Conservation (phyloP, 1,140 invertebrate species). For the Drosophila fuyamai region DNA sequence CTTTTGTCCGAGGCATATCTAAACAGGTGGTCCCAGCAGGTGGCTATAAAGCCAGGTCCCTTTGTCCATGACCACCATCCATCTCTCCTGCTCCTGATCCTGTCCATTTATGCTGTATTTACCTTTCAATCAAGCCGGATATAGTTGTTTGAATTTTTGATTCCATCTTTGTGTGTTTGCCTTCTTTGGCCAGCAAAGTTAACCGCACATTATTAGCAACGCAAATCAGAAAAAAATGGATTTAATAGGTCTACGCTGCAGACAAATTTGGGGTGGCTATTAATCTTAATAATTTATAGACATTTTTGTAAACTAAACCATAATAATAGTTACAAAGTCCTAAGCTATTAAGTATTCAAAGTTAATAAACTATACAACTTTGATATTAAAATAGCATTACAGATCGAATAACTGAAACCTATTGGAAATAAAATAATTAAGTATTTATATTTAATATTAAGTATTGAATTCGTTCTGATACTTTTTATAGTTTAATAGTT, state of each 20-base stretch:
- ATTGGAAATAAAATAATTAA: too few species aligned
- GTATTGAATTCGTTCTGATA: too few species aligned
- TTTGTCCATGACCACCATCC: slow-evolving; percentile 37
- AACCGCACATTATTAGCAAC: slow-evolving; percentile 66
- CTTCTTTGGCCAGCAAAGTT: slow-evolving; percentile 58
- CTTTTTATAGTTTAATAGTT: too few species aligned
- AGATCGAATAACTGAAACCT: too few species aligned
- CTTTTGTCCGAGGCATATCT: slow-evolving; percentile 70
- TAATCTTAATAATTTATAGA: background rate
- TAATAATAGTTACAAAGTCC: too few species aligned
- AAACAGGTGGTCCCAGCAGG: slow-evolving; percentile 82
- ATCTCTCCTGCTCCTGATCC: background rate
- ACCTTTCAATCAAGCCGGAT: slow-evolving; percentile 75
- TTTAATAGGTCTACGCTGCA: background rate
- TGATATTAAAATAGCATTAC: too few species aligned
- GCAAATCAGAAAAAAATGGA: background rate
- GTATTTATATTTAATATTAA: too few species aligned
- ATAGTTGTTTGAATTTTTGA: slow-evolving; percentile 60
- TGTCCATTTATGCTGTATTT: slow-evolving; percentile 56
- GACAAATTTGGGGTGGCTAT: background rate
- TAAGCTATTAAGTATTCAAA: too few species aligned
- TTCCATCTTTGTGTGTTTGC: slow-evolving; percentile 37
- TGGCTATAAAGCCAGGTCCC: slow-evolving; percentile 47
- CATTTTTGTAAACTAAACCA: too few species aligned
- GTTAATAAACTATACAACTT: too few species aligned